phyloP scores from a whole-genome alignment of 2,797 vertebrate genomes.

The Amazona ochrocephala region DNA sequence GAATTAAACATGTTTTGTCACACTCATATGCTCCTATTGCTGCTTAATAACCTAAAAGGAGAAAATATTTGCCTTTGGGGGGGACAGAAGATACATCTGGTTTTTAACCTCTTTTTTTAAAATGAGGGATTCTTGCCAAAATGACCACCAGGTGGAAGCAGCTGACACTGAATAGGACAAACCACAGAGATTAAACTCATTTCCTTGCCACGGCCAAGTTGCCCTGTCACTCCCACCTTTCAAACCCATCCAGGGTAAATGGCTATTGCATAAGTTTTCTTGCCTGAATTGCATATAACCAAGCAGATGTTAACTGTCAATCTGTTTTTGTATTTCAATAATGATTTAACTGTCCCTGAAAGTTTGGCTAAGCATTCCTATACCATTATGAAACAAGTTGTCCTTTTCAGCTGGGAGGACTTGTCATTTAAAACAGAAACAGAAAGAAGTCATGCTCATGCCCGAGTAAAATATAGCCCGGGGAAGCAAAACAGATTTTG shows the following conservation, averaged over 20 bases:
- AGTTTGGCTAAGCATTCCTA: not conserved
- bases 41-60: not conserved
- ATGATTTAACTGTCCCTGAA: not conserved
- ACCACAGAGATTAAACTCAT: not conserved
- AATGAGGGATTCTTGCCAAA: not conserved
- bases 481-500: constrained; percentile 39
- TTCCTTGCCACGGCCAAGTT: not conserved
- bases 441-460: not conserved
- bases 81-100: rapidly evolving
- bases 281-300: not conserved
- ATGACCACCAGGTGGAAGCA: constrained; percentile 67
- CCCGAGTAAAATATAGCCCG: not conserved
- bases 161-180: not conserved
- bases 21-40: not conserved
- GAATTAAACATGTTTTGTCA: not conserved
- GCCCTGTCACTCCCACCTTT: not conserved
- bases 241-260: not conserved
- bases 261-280: not conserved
- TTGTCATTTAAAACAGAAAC: not conserved
- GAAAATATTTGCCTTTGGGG: not conserved
- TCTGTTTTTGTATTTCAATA: not conserved
- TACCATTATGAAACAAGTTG: not conserved
- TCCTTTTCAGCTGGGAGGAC: not conserved
- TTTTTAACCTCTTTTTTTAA: rapidly evolving
- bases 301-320: not conserved